These are phyloP conservation scores for Drosophila lini DNA, from an alignment of 1,140 invertebrate genomes.

Conservation along the genomic window DNA sequence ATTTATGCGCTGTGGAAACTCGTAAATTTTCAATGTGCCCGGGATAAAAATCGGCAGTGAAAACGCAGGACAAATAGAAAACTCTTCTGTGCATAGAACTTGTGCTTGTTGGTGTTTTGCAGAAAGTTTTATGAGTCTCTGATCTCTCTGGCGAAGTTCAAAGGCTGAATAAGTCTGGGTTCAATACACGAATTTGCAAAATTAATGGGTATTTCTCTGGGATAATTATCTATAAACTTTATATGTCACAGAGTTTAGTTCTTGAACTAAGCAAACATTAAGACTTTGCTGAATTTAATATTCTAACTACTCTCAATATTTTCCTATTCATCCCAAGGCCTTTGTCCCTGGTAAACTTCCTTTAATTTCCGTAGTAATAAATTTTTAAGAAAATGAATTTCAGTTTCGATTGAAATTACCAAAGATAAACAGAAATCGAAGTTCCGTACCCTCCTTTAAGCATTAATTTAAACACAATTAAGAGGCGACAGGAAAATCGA, in stretches of 20 bases:
- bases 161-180: conserved; percentile 1
- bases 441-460: neutral
- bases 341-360: conserved; percentile 2
- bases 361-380: conserved; percentile 35
- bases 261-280: neutral
- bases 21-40: conserved; percentile 67
- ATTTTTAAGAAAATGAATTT: conserved; percentile 40
- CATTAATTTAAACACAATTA: conserved; percentile 57
- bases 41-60: conserved; percentile 64
- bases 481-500: conserved; percentile 39
- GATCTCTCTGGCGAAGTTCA: conserved; percentile 15
- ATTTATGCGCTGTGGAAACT: conserved; percentile 61
- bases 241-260: neutral
- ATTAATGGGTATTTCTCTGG: conserved; percentile 23
- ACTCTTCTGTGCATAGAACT: neutral
- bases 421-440: conserved; percentile 56
- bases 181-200: conserved; percentile 35
- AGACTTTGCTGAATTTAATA: neutral
- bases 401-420: conserved; percentile 25
- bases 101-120: conserved; percentile 9
- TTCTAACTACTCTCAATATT: neutral
- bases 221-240: neutral
- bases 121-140: conserved; percentile 33
- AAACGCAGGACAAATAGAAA: conserved; percentile 53
- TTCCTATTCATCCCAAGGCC: neutral